Evolutionary conservation across 2,888 invertebrate genomes (phyloP).

Genomic region (Reticulitermes lucifugus): DNA sequence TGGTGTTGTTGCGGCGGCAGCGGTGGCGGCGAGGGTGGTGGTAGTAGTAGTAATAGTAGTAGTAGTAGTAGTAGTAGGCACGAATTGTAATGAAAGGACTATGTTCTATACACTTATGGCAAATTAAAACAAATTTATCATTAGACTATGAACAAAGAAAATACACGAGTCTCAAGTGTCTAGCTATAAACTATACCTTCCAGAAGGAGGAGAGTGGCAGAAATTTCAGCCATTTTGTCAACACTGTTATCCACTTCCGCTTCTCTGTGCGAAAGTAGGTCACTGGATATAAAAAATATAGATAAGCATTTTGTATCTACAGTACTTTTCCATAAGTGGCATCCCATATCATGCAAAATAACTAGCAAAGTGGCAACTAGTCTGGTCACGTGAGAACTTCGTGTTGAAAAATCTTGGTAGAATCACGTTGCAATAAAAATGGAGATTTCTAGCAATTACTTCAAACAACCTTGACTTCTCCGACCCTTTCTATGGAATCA

Average conservation of each 20-base stretch:
- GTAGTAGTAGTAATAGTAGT: no score
- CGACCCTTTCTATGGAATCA: background rate
- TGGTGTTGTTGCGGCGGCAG: no score
- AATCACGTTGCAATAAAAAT: background rate
- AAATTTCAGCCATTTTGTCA: constrained; percentile 1
- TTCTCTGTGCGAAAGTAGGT: constrained; percentile 6
- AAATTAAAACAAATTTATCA: no score
- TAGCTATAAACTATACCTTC: no score
- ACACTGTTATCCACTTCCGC: constrained; percentile 23
- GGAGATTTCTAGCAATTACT: background rate
- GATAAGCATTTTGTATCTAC: background rate
- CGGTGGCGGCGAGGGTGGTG: no score
- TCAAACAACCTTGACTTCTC: background rate
- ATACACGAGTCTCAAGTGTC: no score
- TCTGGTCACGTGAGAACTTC: constrained; percentile 2
- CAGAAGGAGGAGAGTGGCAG: background rate
- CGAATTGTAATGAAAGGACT: no score
- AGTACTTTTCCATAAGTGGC: background rate
- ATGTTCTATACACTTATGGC: no score
- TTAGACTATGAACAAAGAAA: no score
- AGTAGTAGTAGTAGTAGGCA: no score
- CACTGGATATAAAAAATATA: background rate
- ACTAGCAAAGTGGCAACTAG: background rate
- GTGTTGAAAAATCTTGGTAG: constrained; percentile 1
- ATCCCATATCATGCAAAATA: background rate